phyloP scores from a whole-genome alignment of 2,888 invertebrate species.

The Phania funesta region DNA sequence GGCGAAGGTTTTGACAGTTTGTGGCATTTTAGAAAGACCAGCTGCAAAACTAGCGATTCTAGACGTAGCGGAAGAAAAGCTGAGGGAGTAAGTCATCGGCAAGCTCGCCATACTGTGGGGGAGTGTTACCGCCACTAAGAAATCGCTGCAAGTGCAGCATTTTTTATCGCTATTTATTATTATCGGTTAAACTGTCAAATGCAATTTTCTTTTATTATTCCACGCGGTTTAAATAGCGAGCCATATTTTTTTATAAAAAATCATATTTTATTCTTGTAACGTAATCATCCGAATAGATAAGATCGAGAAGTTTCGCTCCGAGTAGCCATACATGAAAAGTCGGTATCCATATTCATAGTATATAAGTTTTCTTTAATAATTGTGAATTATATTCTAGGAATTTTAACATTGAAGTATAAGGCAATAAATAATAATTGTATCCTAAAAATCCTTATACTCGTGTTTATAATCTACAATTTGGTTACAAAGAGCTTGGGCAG shows the following conservation, averaged over 20 bases:
- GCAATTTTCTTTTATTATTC: not conserved
- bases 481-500: not conserved
- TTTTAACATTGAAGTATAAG: not conserved
- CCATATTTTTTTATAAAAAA: not conserved
- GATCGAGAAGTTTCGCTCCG: not conserved
- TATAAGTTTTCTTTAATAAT: not conserved
- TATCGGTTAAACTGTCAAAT: constrained; percentile 5
- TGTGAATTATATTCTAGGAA: not conserved
- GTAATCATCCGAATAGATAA: not conserved
- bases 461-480: not conserved
- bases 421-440: not conserved
- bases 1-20: constrained; percentile 3
- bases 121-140: constrained; percentile 20
- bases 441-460: not conserved
- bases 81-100: not conserved
- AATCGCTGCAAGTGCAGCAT: not conserved
- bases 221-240: not conserved
- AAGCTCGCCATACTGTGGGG: constrained; percentile 24
- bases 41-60: not conserved
- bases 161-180: not conserved
- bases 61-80: not conserved
- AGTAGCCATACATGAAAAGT: not conserved
- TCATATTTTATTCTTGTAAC: not conserved
- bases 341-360: not conserved
- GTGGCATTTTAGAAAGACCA: constrained; percentile 19